These are phyloP conservation scores for Acanthopleura granulata DNA, from an alignment of 2,888 invertebrate genomes.

Conservation along the genomic window DNA sequence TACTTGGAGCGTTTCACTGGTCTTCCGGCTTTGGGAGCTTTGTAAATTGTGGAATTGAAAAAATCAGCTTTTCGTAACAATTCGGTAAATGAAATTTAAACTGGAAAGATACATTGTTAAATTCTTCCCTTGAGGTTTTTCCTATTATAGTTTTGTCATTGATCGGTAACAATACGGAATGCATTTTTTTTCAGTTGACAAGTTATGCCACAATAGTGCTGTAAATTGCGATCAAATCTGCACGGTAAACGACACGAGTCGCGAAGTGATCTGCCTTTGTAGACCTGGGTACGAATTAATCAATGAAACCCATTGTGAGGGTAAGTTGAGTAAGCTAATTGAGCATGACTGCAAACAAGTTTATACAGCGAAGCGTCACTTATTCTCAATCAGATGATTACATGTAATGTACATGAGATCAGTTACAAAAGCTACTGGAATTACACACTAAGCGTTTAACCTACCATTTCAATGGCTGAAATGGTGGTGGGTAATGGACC, in stretches of 20 bases:
- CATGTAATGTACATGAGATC: too few relatives aligned
- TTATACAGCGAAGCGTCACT: too few relatives aligned
- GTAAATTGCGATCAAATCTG: background rate
- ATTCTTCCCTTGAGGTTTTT: background rate
- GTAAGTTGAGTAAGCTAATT: background rate
- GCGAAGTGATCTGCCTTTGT: background rate
- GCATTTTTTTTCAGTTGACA: conserved; percentile 6
- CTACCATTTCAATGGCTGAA: too few relatives aligned
- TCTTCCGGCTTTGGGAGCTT: too few relatives aligned
- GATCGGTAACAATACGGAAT: background rate
- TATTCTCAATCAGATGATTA: too few relatives aligned
- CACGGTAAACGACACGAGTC: background rate
- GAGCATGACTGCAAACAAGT: too few relatives aligned
- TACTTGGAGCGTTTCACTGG: too few relatives aligned
- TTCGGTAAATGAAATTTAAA: background rate
- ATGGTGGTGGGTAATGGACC: too few relatives aligned
- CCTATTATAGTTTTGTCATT: too few relatives aligned
- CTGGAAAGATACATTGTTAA: background rate
- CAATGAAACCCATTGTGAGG: conserved; percentile 4
- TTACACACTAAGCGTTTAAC: too few relatives aligned
- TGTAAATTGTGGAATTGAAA: too few relatives aligned
- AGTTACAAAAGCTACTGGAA: too few relatives aligned
- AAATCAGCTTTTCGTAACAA: background rate
- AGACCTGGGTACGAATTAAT: background rate
- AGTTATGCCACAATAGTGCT: background rate